Conservation (phyloP, 2,113 vertebrate genomes). For the Spermophilus dauricus region DNA sequence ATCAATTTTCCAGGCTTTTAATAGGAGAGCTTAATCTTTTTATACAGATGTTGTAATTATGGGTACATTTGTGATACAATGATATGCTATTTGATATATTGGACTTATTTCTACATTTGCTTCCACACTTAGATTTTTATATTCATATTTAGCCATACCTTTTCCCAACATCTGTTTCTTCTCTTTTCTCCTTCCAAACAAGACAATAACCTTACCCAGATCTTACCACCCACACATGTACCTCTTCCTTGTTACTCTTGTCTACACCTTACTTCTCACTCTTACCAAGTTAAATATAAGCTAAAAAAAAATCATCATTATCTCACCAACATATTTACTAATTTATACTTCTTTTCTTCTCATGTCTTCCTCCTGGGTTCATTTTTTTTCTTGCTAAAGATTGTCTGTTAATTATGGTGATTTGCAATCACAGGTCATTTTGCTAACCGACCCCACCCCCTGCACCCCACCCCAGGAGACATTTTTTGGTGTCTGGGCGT, state of each 20-base stretch:
- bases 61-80: neutral
- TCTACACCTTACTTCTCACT: neutral
- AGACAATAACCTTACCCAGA: neutral
- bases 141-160: neutral
- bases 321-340: neutral
- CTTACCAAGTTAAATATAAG: neutral
- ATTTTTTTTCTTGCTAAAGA: neutral
- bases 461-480: no score
- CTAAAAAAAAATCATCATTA: neutral
- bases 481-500: neutral
- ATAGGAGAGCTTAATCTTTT: neutral
- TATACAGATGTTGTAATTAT: neutral
- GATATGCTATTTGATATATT: neutral
- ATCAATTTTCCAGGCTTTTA: neutral
- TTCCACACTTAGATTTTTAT: slow-evolving; percentile 14
- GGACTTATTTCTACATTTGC: neutral
- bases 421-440: neutral
- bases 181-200: slow-evolving; percentile 9
- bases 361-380: neutral
- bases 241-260: neutral
- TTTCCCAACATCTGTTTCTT: neutral
- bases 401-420: neutral
- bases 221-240: neutral
- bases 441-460: no score
- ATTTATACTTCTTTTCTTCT: neutral